phyloP scores from a whole-genome alignment of 2,113 vertebrate genomes.

The Platanista minor region DNA sequence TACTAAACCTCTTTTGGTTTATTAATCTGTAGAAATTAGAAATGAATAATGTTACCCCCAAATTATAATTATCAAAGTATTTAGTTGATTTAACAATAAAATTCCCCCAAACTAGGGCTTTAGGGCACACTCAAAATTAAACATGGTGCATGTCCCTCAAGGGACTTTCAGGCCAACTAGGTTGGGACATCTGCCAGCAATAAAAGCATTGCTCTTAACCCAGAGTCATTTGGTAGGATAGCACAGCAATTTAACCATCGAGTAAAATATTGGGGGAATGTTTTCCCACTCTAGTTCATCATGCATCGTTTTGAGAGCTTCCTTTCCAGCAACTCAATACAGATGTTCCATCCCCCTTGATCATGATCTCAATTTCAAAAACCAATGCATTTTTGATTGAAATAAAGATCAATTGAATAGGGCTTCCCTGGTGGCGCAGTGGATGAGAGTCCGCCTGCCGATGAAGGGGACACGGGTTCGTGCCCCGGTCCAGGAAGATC shows the following conservation, averaged over 20 bases:
- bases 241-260: not conserved
- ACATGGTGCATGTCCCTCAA: not conserved
- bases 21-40: constrained; percentile 3
- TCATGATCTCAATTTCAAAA: not conserved
- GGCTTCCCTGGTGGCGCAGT: too few relatives aligned
- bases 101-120: not conserved
- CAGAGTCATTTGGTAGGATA: not conserved
- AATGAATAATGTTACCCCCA: not conserved
- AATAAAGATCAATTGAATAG: not conserved
- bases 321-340: not conserved
- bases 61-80: not conserved
- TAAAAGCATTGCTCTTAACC: not conserved
- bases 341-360: not conserved
- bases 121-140: not conserved
- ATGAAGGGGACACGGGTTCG: too few relatives aligned
- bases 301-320: not conserved
- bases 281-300: not conserved
- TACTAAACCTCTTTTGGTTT: not conserved
- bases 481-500: too few relatives aligned
- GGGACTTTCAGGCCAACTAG: not conserved
- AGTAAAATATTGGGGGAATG: not conserved
- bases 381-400: not conserved
- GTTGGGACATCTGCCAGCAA: not conserved
- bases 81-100: not conserved
- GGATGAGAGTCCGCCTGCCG: too few relatives aligned